Evolutionary conservation across 2,113 vertebrate species (phyloP), one percentile per base, ranked within the genome.

Genomic region (Felis chaus): DNA sequence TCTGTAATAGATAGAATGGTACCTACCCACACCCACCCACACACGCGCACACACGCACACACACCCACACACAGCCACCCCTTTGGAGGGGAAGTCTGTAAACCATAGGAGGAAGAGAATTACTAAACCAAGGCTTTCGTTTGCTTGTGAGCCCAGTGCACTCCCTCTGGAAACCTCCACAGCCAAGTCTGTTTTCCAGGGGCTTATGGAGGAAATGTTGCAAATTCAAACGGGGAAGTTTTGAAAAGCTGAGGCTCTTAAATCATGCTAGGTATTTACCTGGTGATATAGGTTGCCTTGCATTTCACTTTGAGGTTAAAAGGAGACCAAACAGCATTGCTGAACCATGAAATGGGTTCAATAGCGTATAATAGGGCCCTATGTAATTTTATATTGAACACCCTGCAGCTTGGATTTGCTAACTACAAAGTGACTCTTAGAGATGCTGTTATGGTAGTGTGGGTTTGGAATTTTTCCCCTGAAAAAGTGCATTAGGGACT

Each of bases 401-500:
- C n/a, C 16, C 25, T 45, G 66, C 18, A 94, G 95, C 91, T 89
- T 95, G 90, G 92, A 89, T 91, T 97, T 97, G 71, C 85, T 92
- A 92, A 85, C 96, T 90, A 65, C 93, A 91, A 97, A 97, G 45
- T 95, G 92, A 91, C 57, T 92, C 61, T 89, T 87, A 45, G 41
- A 94, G 83, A 96, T 96, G 68, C 94, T 81, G 81, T 93, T 83
- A 13, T 39, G 66, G 88, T 91, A 89, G 83, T 74, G 97, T 96
- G 97, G 94, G 89, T 95, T 76, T 50, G 93, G 92, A 97, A 94
- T 94, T 57, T 91, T 53, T 94, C 91, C 88, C 87, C 63, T 91
- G 83, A 96, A 98, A 97, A 85, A 66, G n/a, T n/a, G 81, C 0
- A 48, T 98, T 96, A 36, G 97, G 82, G 84, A 82, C 84, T 65